A percentile compares a stretch with the other conserved stretches of the same genome.
phyloP scores from a whole-genome alignment of 2,797 vertebrate genomes.

The Pempheris klunzingeri region DNA sequence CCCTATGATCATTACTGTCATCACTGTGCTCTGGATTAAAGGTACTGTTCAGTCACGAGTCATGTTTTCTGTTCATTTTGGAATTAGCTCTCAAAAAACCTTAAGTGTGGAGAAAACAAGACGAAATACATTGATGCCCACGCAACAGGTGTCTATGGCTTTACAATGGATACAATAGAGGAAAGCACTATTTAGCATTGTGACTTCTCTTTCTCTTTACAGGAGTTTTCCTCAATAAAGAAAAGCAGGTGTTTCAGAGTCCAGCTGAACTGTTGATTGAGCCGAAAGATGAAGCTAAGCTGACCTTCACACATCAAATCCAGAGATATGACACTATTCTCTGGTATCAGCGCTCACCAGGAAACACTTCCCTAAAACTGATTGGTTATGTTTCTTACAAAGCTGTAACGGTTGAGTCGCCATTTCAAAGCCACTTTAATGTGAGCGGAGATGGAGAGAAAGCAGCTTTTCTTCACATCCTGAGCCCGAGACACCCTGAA shows the following conservation, averaged over 20 bases:
- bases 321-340: conserved; percentile 58
- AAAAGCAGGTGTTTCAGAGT: conserved; percentile 56
- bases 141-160: no score
- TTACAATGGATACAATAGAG: background rate
- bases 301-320: conserved; percentile 65
- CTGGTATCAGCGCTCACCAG: conserved; percentile 70
- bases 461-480: conserved; percentile 49
- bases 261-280: conserved; percentile 23
- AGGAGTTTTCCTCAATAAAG: conserved; percentile 54
- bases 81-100: no score
- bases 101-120: no score
- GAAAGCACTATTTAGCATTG: background rate
- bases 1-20: conserved; percentile 13
- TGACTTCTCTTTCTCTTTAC: background rate
- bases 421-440: conserved; percentile 37
- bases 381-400: conserved; percentile 59
- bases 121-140: no score
- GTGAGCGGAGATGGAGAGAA: conserved; percentile 71
- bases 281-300: background rate
- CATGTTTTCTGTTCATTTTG: no score
- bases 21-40: conserved; percentile 36
- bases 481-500: conserved; percentile 43
- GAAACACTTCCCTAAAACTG: conserved; percentile 49
- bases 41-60: no score
- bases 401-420: accelerated